These are phyloP conservation scores for Chloebia gouldiae DNA, from an alignment of 2,113 vertebrate species.

Conservation along the genomic window DNA sequence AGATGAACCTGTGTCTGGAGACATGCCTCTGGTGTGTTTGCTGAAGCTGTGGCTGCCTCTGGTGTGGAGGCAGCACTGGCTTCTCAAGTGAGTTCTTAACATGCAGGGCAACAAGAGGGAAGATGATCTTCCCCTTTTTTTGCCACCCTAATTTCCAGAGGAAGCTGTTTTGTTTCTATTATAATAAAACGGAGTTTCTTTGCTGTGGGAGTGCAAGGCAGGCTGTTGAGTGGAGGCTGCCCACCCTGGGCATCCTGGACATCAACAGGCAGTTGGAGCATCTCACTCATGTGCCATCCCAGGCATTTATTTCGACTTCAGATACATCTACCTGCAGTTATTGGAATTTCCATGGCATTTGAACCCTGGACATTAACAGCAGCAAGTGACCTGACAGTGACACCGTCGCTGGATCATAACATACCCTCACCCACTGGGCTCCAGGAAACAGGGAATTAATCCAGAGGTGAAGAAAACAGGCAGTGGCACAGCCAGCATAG, in stretches of 20 bases:
- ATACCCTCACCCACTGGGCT: neutral
- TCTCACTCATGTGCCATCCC: neutral
- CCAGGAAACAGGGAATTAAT: conserved; percentile 15
- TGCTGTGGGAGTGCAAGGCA: neutral
- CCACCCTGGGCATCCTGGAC: neutral
- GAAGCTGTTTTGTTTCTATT: conserved; percentile 41
- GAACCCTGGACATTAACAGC: neutral
- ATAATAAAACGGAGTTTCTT: conserved; percentile 1
- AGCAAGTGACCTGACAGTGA: neutral
- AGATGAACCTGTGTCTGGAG: neutral
- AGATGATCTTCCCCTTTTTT: conserved; percentile 26
- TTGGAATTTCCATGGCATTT: neutral
- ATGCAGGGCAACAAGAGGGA: conserved; percentile 43
- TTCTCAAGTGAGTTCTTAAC: conserved; percentile 66
- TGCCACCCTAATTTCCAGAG: neutral
- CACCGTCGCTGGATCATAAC: neutral
- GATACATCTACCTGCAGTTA: neutral
- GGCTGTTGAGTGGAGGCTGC: neutral
- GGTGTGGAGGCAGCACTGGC: conserved; percentile 28
- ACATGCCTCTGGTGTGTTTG: neutral
- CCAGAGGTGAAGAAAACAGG: neutral
- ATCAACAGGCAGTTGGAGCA: neutral
- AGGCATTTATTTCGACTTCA: neutral
- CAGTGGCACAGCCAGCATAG: neutral
- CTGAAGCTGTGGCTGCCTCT: too few species aligned